These are phyloP conservation scores for Drosophila quasianomalipes DNA, from an alignment of 2,888 invertebrate genomes.

Conservation along the genomic window DNA sequence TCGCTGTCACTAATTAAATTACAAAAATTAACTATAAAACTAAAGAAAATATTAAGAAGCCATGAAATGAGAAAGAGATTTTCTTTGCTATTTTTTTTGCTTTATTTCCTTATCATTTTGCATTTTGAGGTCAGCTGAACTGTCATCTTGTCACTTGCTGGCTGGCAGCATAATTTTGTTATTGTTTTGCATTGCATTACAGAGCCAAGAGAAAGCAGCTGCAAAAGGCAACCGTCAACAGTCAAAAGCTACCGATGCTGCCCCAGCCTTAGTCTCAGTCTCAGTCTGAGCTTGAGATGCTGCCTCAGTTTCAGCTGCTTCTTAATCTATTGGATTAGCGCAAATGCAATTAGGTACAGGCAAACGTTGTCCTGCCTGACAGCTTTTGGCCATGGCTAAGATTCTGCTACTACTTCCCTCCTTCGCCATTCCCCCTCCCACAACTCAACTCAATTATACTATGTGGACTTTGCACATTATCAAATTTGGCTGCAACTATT, in stretches of 20 bases:
- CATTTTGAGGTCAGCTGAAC: conserved; percentile 40
- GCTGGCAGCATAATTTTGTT: conserved; percentile 71
- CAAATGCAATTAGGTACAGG: conserved; percentile 71
- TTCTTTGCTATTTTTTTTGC: neutral
- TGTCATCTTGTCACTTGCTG: conserved; percentile 55
- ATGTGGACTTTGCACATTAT: conserved; percentile 55
- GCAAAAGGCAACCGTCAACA: conserved; percentile 29
- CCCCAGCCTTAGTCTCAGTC: conserved; percentile 11
- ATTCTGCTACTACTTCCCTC: neutral
- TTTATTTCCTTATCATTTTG: neutral
- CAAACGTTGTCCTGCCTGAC: conserved; percentile 51
- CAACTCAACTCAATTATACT: conserved; percentile 73
- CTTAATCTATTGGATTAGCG: conserved; percentile 77
- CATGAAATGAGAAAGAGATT: neutral
- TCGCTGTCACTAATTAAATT: conserved; percentile 41
- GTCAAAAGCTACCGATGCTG: conserved; percentile 7
- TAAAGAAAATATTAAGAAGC: neutral
- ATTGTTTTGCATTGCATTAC: conserved; percentile 76
- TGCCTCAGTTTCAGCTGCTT: conserved; percentile 50
- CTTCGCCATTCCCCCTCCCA: neutral
- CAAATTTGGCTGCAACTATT: conserved; percentile 54
- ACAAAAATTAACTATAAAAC: conserved; percentile 16
- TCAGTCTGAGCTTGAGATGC: conserved; percentile 9
- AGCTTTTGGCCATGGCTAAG: conserved; percentile 39
- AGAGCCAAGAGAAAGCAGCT: conserved; percentile 3